These are phyloP conservation scores for Phymastichus coffea DNA, from an alignment of 1,140 invertebrate genomes.

Conservation along the genomic window DNA sequence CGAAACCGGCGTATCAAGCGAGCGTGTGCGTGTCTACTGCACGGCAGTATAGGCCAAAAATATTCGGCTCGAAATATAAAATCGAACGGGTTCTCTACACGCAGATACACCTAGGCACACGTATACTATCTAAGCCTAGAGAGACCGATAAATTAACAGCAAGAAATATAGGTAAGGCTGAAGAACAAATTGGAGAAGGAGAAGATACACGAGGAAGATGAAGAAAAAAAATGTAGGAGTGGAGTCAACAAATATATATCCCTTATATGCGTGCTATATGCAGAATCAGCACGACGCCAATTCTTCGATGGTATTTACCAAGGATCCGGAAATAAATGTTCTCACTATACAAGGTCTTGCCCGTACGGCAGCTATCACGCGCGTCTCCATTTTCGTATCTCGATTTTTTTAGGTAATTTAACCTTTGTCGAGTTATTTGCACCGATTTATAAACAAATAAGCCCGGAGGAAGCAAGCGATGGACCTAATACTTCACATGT, in stretches of 20 bases:
- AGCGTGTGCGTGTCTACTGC: background rate
- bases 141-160: constrained; percentile 21
- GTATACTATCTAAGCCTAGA: too few species aligned
- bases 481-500: too few species aligned
- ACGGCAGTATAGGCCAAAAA: constrained; percentile 16
- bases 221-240: background rate
- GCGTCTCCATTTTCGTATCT: too few species aligned
- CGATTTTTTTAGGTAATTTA: too few species aligned
- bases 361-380: too few species aligned
- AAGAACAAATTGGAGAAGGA: background rate
- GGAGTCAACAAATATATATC: constrained; percentile 19
- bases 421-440: too few species aligned
- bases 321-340: constrained; percentile 5
- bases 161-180: constrained; percentile 21
- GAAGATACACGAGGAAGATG: background rate
- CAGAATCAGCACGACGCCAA: background rate
- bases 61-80: constrained; percentile 23
- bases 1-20: constrained; percentile 10
- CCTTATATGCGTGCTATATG: constrained; percentile 18
- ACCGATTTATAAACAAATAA: too few species aligned
- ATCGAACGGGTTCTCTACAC: constrained; percentile 17
- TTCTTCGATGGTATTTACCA: background rate
- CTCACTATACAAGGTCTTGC: too few species aligned
- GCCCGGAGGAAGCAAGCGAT: too few species aligned
- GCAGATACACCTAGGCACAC: background rate